Evolutionary conservation across 2,797 vertebrate genomes (phyloP), one percentile per base, ranked within the genome.

Genomic region (Nasua narica): DNA sequence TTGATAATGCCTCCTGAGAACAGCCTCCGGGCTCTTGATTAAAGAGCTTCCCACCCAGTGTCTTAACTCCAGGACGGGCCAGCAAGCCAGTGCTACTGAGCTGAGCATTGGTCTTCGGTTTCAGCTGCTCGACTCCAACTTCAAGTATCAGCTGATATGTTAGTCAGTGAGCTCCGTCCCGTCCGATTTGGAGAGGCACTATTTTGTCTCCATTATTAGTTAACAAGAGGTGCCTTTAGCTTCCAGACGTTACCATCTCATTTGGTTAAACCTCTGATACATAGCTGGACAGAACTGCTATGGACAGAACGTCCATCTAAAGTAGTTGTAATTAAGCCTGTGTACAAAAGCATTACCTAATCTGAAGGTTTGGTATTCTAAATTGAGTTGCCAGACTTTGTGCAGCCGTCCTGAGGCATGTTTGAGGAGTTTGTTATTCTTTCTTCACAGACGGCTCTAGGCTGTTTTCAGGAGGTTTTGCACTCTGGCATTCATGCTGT

Each of bases 181-280:
- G 3, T 83, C 52, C 12, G 54, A 84, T 88, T 82, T 23, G 72
- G 74, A 95, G 69, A 92, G 76, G 52, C 7, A 32, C n/a, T 95
- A 7, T 62, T 90, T 69, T 37, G 27, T 95, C 90, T 94, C 93
- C 81, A 4, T 83, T 52, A 52, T 78, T 90, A 40, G 50, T 97
- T 92, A 91, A 40, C 43, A 92, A 76, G 70, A 90, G 48, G 70
- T 94, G 27, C 81, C 86, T 95, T 94, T 52, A 78, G 88, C 84
- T 77, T 54, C 52, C 50, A 15, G 77, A 54, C 92, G 32, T 91
- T 91, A 62, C 32, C 18, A 54, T 77, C 76, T 90, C 32, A 29
- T 89, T 88, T 79, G 79, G 21, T 95, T 50, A 89, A 23, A 50
- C 43, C 29, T 35, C 76, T 67, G 58, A 87, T 58, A 70, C 37